Percentiles rank a stretch among this genome's conserved stretches.
Conservation (phyloP, 2,797 vertebrate genomes). For the Parauchenoglanis punctatus region DNA sequence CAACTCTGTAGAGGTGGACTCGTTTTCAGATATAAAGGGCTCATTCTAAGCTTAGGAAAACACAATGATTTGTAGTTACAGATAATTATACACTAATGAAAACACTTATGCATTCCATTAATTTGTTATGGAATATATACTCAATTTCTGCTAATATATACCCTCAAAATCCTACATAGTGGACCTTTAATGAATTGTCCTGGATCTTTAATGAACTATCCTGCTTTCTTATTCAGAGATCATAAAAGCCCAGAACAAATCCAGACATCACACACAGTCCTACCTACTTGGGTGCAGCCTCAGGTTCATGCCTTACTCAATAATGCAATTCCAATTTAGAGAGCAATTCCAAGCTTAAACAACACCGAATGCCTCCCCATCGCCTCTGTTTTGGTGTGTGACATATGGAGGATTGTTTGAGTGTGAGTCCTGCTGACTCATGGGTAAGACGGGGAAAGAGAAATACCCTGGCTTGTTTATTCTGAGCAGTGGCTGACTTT, state of each 20-base stretch:
- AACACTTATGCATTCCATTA: no score
- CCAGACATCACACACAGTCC: constrained; percentile 52
- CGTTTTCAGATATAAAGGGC: no score
- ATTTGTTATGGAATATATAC: no score
- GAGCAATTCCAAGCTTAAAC: constrained; percentile 64
- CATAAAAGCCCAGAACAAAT: constrained; percentile 54
- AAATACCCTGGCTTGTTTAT: constrained; percentile 36
- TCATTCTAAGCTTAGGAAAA: no score
- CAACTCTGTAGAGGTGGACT: no score
- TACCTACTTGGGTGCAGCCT: constrained; percentile 60
- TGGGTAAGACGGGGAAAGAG: neutral
- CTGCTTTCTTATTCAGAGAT: constrained; percentile 55
- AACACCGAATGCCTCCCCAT: constrained; percentile 63
- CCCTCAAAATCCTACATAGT: no score
- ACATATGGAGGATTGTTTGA: constrained; percentile 57
- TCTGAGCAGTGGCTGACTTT: constrained; percentile 45
- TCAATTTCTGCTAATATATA: no score
- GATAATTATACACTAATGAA: no score
- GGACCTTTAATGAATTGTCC: constrained; percentile 60
- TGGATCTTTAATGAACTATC: constrained; percentile 57
- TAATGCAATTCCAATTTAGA: constrained; percentile 73
- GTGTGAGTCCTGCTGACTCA: constrained; percentile 20
- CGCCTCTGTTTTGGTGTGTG: constrained; percentile 58
- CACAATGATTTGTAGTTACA: no score
- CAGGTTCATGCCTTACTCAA: constrained; percentile 60